Base-by-base conservation (phyloP, 2,113 vertebrate genomes). In the Salvelinus namaycush region DNA sequence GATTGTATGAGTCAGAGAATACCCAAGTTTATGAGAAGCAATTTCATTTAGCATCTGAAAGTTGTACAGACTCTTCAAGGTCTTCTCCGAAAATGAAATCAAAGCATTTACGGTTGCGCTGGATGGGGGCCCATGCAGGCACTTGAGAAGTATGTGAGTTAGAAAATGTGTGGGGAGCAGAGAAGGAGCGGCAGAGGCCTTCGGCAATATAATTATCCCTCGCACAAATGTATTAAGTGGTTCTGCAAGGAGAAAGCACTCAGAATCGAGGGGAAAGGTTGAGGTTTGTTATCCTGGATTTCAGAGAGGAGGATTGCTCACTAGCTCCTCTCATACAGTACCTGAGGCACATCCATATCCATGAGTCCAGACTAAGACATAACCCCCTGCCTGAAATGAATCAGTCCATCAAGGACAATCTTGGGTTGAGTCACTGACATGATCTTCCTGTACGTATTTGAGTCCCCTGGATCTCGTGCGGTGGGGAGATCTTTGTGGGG, bases 1-100 rank as follows among this genome's bases (percentile, higher is more conserved):
- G 86, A 83, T 86, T 79, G 85, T 82, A 87, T 87, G 81, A 80
- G 83, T 73, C 9, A 3, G 70, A 73, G 87, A 87, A 87, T 83
- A 84, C 82, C 83, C 87, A 76, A 80, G 75, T 22, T 88, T 89
- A 83, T 83, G 75, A 84, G 78, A 86, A 65, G 85, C 89, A 89
- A 88, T 91, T 87, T 85, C 82, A 84, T 89, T 88, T 39, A 82
- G 87, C 54, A 20, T 77, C 77, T 27, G 67, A 84, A 87, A 90
- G 88, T 86, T 89, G 82, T 76, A 81, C 78, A 81, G 85, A 87
- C 86, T 90, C 85, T 80, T 89, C 87, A 89, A 87, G 83, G 88
- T 90, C 87, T 78, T 83, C 81, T 72, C 34, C 69, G 74, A 79
- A 84, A 87, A 77, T 86, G 80, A 75, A 84, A 75, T 87, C 82